These are phyloP conservation scores for Rhaphigaster nebulosa DNA, from an alignment of 2,888 invertebrate species.

Conservation along the genomic window DNA sequence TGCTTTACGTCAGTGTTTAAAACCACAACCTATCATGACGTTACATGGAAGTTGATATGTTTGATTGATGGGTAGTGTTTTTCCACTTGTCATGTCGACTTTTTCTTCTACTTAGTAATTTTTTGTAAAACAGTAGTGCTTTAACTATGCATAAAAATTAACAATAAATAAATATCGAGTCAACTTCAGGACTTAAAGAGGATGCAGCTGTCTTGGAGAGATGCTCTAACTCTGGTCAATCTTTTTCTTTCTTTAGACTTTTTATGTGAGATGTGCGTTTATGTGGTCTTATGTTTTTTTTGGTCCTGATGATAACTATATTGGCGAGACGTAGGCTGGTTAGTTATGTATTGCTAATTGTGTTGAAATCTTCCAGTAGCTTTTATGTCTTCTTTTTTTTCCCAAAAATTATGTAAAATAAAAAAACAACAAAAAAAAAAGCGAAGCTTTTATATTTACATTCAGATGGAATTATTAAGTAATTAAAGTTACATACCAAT, in stretches of 20 bases:
- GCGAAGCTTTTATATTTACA: no score
- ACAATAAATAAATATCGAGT: no score
- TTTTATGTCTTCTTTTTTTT: no score
- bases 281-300: not conserved
- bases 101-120: not conserved
- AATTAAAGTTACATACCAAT: no score
- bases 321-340: no score
- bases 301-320: not conserved
- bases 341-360: no score
- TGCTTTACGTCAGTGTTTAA: not conserved
- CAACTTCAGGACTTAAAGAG: no score
- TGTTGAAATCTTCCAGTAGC: no score
- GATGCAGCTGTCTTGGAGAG: no score
- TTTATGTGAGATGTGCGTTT: not conserved
- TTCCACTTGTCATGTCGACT: not conserved
- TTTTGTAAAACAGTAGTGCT: not conserved
- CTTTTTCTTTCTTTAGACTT: not conserved
- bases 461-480: no score
- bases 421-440: no score
- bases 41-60: not conserved
- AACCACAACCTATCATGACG: not conserved
- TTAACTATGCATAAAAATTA: not conserved
- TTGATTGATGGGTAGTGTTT: not conserved
- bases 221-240: not conserved
- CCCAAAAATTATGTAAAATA: no score